Base-by-base conservation (phyloP, 64 coral and sea anemone species). In the Acropora tenuis region DNA sequence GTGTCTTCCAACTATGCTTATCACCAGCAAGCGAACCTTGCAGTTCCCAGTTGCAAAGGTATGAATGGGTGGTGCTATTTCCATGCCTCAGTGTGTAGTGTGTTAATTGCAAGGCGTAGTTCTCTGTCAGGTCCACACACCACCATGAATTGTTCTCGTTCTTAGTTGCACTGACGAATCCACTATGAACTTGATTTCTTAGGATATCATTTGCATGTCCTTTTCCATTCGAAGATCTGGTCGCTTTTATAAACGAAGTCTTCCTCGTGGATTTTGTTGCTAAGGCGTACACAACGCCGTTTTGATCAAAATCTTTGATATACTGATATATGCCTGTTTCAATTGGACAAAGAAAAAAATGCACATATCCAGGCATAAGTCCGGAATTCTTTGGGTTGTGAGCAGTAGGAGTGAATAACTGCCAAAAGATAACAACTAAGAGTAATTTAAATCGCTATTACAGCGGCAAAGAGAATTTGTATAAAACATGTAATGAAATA, bases 61-160 rank as follows among this genome's bases (percentile, higher is more conserved):
- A n/a, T n/a, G 91, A 93, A 50, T 90, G 44, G 3, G 91, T 91
- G 68, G 90, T 96, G 57, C 93, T 87, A 7, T 88, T 40, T 12
- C 95, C 95, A 82, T 96, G 88, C 78, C 95, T 61, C 4, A 96
- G 30, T 5, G 52, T 55, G 80, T 96, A 96, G 3, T 89, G 79
- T 2, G 95, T 96, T 13, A 83, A 77, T 80, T 80, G 93, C 60
- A 93, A 88, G 5, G 88, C 58, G 47, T 93, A 93, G 20, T 89
- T 89, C 11, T 89, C 81, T 1, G 91, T 92, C 71, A 96, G 43
- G 76, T 96, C 95, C 47, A 96, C 75, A 50, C 88, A 88, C 95
- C 95, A 96, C 95, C 95, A 96, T 3, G 95, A 96, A 43, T 53
- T 84, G 59, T 96, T 91, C 11, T 93, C 87, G 80, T 96, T 91